phyloP scores from a whole-genome alignment of 2,797 vertebrate species.

The Rhodeus uyekii region DNA sequence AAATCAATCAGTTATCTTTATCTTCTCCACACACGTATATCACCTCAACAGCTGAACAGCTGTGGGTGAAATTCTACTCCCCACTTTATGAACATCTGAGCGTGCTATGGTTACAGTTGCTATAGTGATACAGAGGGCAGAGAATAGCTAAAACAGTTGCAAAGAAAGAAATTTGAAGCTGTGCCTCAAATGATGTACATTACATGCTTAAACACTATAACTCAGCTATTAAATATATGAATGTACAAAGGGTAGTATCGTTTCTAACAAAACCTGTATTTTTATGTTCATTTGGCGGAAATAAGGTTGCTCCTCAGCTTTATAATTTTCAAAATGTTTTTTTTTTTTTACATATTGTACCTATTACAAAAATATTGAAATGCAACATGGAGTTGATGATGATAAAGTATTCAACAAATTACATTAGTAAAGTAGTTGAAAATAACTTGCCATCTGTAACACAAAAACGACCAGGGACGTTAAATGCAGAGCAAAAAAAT shows the following conservation, averaged over 20 bases:
- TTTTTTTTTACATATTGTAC: not conserved
- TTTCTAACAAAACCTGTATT: too few relatives aligned
- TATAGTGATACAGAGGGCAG: conserved; percentile 69
- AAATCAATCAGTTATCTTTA: conserved; percentile 27
- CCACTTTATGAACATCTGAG: conserved; percentile 17
- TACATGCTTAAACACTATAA: not conserved
- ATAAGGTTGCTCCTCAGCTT: not conserved
- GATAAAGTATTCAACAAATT: not conserved
- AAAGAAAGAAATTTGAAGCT: conserved; percentile 60
- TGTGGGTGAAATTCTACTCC: conserved; percentile 12
- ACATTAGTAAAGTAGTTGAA: not conserved
- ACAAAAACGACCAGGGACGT: not conserved
- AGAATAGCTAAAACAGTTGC: conserved; percentile 60
- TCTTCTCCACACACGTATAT: conserved; percentile 10
- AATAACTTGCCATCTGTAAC: not conserved
- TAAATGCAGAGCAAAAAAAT: too few relatives aligned
- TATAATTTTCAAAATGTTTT: too few relatives aligned
- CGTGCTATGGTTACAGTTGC: conserved; percentile 61
- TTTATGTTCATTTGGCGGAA: not conserved
- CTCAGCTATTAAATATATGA: not conserved
- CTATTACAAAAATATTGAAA: not conserved
- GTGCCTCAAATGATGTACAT: not conserved
- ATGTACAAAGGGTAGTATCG: not conserved
- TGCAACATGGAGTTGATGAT: not conserved
- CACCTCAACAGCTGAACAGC: conserved; percentile 5